Evolutionary conservation across 2,797 vertebrate species (phyloP), one percentile per base, ranked within the genome.

Genomic region (Gallinago stenura): DNA sequence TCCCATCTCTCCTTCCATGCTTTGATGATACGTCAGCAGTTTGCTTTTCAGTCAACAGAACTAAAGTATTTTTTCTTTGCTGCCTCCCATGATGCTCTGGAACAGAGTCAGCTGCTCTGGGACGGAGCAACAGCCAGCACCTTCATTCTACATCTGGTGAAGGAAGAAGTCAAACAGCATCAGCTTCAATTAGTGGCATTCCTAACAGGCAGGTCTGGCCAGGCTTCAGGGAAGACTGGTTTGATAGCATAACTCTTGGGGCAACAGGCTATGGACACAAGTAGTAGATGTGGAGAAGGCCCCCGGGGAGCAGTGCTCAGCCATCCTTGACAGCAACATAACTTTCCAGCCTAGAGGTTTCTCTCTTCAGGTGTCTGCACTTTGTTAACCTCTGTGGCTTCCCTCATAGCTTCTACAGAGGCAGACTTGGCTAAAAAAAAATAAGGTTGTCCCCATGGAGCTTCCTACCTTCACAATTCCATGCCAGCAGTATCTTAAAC

Each of bases 41-140:
- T n/a, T 79, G 64, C 39, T 33, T 94, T 85, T 88, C 3, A 76
- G 76, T 66, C 81, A 72, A 8, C 64, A 73, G 69, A 82, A 50
- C n/a, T 78, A n/a, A 94, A 77, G 39, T 35, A 61, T 75, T 94
- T 82, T 19, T 35, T 92, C 37, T 87, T 94, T 95, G 39, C 58
- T 95, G 70, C 14, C n/a, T 25, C 8, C 37, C 81, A 65, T 7
- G 13, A 84, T 43, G 54, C 60, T 41, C 43, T 83, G n/a, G 79
- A 97, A 87, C 51, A 81, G 31, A 82, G 45, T 66, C 83, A 88
- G 71, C 62, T 88, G 73, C 50, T 68, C 58, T 21, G 12, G 31
- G 39, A 62, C 48, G 53, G 28, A 25, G 71, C 24, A 75, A 57
- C 25, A 66, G 35, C n/a, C 58, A 87, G 25, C 17, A 39, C 37